Evolutionary conservation across 2,113 vertebrate genomes (phyloP).

Genomic region (Pedetes capensis): DNA sequence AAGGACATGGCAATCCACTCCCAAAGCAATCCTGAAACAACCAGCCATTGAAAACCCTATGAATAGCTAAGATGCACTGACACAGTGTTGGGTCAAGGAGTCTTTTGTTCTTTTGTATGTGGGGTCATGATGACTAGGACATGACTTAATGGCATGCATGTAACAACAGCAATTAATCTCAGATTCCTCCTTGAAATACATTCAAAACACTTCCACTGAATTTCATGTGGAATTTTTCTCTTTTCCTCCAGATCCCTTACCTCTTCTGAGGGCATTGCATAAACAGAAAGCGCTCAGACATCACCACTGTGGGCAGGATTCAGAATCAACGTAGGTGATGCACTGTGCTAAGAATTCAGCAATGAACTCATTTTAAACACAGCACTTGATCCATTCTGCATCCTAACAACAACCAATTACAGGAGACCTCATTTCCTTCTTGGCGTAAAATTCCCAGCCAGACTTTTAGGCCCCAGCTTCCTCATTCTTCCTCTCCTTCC

Average conservation of each 20-base stretch:
- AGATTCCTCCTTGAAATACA: conserved; percentile 80
- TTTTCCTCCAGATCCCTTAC: conserved; percentile 46
- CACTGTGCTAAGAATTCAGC: not conserved
- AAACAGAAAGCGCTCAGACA: conserved; percentile 63
- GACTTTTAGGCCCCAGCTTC: not conserved
- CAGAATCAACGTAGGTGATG: not conserved
- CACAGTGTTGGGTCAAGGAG: too few relatives aligned
- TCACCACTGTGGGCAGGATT: not conserved
- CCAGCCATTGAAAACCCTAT: too few relatives aligned
- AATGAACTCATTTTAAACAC: not conserved
- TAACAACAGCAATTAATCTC: too few relatives aligned
- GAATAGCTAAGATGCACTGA: too few relatives aligned
- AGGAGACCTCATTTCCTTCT: not conserved
- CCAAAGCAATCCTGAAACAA: too few relatives aligned
- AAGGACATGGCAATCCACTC: too few relatives aligned
- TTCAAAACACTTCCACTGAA: conserved; percentile 82
- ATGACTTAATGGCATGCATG: too few relatives aligned
- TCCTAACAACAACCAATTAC: not conserved
- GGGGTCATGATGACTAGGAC: too few relatives aligned
- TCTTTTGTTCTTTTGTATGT: too few relatives aligned
- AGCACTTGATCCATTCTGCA: not conserved
- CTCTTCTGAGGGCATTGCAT: conserved; percentile 54
- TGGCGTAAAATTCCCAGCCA: not conserved
- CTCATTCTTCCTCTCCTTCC: not conserved
- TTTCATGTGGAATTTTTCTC: conserved; percentile 69